phyloP scores from a whole-genome alignment of 2,113 vertebrate species.

The Morphnarchus princeps region DNA sequence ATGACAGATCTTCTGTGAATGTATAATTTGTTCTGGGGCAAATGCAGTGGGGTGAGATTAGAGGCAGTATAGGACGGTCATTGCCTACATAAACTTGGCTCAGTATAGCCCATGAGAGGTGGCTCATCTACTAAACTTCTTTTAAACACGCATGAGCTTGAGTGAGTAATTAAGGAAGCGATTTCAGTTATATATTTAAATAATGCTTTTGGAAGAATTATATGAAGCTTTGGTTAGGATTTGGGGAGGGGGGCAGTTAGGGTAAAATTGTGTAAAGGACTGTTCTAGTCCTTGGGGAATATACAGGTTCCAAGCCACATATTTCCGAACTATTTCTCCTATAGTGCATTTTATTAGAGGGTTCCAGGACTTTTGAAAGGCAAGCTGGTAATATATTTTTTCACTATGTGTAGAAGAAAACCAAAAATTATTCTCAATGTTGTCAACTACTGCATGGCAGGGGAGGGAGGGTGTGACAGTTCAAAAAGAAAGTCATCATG shows the following conservation, averaged over 20 bases:
- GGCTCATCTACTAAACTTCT: background rate
- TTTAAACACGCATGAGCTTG: constrained; percentile 3
- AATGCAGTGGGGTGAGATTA: background rate
- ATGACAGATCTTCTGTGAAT: background rate
- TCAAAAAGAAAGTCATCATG: background rate
- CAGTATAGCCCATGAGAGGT: background rate
- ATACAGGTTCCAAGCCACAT: background rate
- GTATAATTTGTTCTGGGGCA: background rate
- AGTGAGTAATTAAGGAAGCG: background rate
- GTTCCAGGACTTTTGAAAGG: background rate
- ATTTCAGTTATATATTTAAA: constrained; percentile 12
- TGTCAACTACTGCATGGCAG: background rate
- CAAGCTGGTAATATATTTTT: background rate
- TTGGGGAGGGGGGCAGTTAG: background rate
- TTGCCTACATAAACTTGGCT: background rate
- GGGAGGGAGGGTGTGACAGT: background rate
- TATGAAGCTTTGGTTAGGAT: background rate
- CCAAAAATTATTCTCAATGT: background rate
- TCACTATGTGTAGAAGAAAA: background rate
- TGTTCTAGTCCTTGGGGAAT: background rate
- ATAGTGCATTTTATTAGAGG: background rate
- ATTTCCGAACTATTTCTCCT: background rate
- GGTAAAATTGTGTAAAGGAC: background rate
- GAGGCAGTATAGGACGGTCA: background rate
- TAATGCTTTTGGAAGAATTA: background rate